Conservation (phyloP, 2,797 vertebrate genomes). For the Petrocephalus schoutedeni region DNA sequence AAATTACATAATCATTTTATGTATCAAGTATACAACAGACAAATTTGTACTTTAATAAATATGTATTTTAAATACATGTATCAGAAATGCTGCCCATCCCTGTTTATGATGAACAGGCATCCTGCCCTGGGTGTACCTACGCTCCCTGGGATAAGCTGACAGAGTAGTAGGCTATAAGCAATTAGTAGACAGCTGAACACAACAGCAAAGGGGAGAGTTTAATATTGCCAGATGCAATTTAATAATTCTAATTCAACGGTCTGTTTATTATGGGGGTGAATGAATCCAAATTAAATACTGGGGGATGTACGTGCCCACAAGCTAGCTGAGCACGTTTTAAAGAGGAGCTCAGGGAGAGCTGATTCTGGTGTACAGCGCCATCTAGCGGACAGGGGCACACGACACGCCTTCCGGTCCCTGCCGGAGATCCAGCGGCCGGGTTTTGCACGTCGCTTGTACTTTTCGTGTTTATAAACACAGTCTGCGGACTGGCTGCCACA, state of each 20-base stretch:
- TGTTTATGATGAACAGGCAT: neutral
- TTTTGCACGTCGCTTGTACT: constrained; percentile 66
- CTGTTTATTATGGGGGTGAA: neutral
- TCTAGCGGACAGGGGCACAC: neutral
- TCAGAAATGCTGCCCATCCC: neutral
- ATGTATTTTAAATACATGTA: neutral
- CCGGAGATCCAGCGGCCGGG: constrained; percentile 46
- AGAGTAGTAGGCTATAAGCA: neutral
- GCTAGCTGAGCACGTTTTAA: neutral
- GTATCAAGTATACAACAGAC: neutral
- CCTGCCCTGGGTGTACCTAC: neutral
- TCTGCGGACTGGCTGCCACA: constrained; percentile 32
- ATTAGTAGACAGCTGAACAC: neutral
- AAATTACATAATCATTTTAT: neutral
- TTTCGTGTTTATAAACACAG: constrained; percentile 75
- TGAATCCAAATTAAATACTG: neutral
- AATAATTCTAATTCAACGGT: neutral
- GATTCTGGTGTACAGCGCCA: neutral
- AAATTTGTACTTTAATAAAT: neutral
- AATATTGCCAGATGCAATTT: neutral
- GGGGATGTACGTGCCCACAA: neutral
- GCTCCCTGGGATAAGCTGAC: neutral
- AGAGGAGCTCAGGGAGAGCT: neutral
- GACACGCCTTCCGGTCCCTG: neutral
- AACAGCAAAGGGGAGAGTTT: neutral